phyloP scores from a whole-genome alignment of 2,888 invertebrate species.

The Automeris io region DNA sequence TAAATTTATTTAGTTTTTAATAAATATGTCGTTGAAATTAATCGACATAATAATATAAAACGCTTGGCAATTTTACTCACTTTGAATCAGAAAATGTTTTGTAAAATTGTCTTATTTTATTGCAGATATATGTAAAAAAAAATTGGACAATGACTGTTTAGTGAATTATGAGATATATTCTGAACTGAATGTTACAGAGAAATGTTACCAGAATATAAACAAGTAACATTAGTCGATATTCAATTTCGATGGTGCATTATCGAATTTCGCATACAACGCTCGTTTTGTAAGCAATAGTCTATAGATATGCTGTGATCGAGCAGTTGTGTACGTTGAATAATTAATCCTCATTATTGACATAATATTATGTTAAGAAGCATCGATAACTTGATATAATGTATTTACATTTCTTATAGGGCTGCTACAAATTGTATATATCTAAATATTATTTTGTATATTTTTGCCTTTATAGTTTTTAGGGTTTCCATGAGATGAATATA shows the following conservation, averaged over 20 bases:
- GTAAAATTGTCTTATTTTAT: too few species aligned
- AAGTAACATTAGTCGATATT: too few species aligned
- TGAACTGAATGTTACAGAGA: too few species aligned
- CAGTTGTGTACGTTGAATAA: neutral
- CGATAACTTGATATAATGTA: conserved; percentile 3
- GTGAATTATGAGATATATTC: too few species aligned
- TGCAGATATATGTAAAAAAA: too few species aligned
- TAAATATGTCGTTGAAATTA: too few species aligned
- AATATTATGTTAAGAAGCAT: neutral
- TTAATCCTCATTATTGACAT: neutral
- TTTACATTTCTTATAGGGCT: conserved; percentile 14
- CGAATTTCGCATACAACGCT: neutral
- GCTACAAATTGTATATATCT: conserved; percentile 14
- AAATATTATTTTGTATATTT: conserved; percentile 30
- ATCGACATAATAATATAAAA: too few species aligned
- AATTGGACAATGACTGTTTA: too few species aligned
- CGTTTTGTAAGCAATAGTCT: neutral
- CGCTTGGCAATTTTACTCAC: too few species aligned
- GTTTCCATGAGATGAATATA: conserved; percentile 15
- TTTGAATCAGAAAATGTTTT: too few species aligned
- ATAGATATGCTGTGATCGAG: neutral
- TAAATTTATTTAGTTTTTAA: too few species aligned
- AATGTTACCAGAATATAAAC: too few species aligned
- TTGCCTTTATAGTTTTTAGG: conserved; percentile 26
- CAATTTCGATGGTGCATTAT: neutral